Base-by-base conservation (phyloP, 2,888 invertebrate genomes). In the Mythimna albipuncta region DNA sequence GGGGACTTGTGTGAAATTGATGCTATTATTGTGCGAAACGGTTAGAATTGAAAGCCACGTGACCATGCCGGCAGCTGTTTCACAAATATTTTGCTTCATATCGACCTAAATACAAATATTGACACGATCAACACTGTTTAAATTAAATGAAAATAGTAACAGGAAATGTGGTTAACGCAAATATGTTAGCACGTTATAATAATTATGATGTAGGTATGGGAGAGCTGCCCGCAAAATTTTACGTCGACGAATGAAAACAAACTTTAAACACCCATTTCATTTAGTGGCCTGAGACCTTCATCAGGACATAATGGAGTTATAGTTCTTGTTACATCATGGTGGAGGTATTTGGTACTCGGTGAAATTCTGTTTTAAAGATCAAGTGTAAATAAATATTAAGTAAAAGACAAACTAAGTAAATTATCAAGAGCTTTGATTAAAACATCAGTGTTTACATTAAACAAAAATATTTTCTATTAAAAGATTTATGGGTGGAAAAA, bases 1-100 rank as follows among this genome's bases (percentile, higher is more conserved):
- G 88, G 90, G 88, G 81, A 80, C 81, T 83, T 88, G 90, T 90
- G 90, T 92, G 92, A 92, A 93, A 94, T 93, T 90, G 93, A 93
- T 91, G 93, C 93, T 81, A 91, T 94, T 93, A 93, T 93, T 85
- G 85, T 81, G 79, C 84, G 84, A 80, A 82, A 84, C 81, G 84
- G 75, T 68, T 79, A 70, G 75, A 69, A 75, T 82, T 76, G 73
- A 68, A 59, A 52, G 82, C 57, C 86, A 88, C 88, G 86, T 82
- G 87, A 76, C 81, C 84, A 77, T 75, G 72, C 64, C 68, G 66
- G 76, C 85, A 82, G 84, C 84, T 87, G 86, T 72, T 80, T 70
- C 58, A 72, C 77, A 83, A 89, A 87, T 87, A 84, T 88, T 89
- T 80, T 82, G 77, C 65, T 76, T 74, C 32, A 79, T 79, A 65